phyloP scores from a whole-genome alignment of 2,888 invertebrate species.

The Eupithecia subfuscata region DNA sequence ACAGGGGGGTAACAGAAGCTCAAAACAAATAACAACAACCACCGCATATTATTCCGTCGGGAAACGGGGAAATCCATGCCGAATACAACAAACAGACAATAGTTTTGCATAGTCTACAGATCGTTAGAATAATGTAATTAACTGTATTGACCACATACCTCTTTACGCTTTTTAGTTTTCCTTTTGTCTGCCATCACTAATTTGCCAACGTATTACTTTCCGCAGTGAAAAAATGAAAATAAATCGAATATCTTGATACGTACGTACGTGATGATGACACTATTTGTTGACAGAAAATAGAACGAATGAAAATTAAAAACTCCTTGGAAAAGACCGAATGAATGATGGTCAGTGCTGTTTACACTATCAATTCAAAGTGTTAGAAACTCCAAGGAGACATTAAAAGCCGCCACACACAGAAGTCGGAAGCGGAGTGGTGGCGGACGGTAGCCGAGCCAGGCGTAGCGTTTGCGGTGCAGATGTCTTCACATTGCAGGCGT shows the following conservation, averaged over 20 bases:
- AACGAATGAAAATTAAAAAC: constrained; percentile 14
- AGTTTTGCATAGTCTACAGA: background rate
- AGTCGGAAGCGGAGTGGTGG: too few species aligned
- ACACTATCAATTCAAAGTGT: background rate
- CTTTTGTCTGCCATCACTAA: constrained; percentile 79
- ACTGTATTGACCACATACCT: constrained; percentile 59
- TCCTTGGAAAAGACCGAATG: background rate
- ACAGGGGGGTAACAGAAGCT: background rate
- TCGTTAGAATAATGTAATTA: background rate
- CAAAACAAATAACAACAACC: constrained; percentile 1
- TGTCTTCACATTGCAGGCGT: too few species aligned
- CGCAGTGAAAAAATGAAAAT: constrained; percentile 46
- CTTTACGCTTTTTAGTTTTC: constrained; percentile 80
- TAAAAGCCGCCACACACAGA: too few species aligned
- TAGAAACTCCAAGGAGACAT: background rate
- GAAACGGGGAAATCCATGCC: constrained; percentile 45
- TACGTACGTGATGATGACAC: constrained; percentile 34
- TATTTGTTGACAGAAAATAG: constrained; percentile 25
- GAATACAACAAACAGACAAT: constrained; percentile 30
- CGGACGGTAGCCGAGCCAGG: too few species aligned
- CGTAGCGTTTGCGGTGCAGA: too few species aligned
- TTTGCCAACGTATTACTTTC: constrained; percentile 65
- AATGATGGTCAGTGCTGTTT: background rate
- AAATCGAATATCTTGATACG: constrained; percentile 40
- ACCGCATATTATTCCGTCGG: background rate